Evolutionary conservation across 2,113 vertebrate species (phyloP), one percentile per base, ranked within the genome.

Genomic region (Ifrita kowaldi): DNA sequence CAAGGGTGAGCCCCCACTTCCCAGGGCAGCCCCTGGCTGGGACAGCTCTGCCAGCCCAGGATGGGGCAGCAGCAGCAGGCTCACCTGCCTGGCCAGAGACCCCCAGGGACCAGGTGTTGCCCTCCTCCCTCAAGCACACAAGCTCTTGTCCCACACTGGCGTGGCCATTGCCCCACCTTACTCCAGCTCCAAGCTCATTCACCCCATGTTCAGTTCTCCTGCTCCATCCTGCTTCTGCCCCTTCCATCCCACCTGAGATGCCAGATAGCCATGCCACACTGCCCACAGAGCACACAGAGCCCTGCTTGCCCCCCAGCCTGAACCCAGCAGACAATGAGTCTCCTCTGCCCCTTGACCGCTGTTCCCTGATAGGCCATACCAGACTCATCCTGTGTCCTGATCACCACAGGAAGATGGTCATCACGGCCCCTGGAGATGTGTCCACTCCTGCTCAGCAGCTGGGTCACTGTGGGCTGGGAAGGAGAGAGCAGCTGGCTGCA

Each of bases 401-500:
- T 67, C 64, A 32, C 21, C 49, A 17, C 11, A 53, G 49, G 37
- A 24, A 13, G 28, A 49, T 53, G 28, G 21, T 41, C 37, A 41
- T 33, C 2, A 7, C 1, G 14, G 28, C 37, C 49, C 28, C 9
- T 55, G 1, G 4, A 33, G 39, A 11, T n/a, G 19, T 35, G 10
- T 27, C 52, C 32, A 27, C 22, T 26, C 6, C 30, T 56, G 7
- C 27, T 39, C 18, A 16, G 17, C 17, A 44, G 32, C 24, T 21
- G 70, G 44, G 44, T 46, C 44, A 46, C 44, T 11, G 44, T 46
- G 44, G 44, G 44, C 44, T 21, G 44, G 44, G 44, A 46, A 46
- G 53, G 41, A 74, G 53, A 57, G 32, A 55, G 18, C 33, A 74
- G 41, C 24, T 35, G 41, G 53, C 24, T 57, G 33, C 53, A 74